These are phyloP conservation scores for Heliconius hortense DNA, from an alignment of 2,888 invertebrate species.

Conservation along the genomic window DNA sequence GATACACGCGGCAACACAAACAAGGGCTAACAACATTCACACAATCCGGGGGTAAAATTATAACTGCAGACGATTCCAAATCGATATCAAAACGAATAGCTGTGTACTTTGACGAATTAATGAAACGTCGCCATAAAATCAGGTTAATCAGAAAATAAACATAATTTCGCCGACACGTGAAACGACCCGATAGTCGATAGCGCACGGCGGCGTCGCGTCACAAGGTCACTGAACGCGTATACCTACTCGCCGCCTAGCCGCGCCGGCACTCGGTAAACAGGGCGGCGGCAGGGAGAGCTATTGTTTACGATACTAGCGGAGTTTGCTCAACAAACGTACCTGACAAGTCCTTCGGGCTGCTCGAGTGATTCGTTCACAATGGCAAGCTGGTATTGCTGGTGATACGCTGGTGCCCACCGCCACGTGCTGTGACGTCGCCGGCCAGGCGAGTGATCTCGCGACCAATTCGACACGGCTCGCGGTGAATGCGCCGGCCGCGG, in stretches of 20 bases:
- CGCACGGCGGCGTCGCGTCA: conserved; percentile 41
- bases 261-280: conserved; percentile 50
- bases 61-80: not conserved
- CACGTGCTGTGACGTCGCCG: conserved; percentile 71
- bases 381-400: conserved; percentile 47
- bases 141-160: conserved; percentile 41
- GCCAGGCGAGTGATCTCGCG: conserved; percentile 69
- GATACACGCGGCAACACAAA: conserved; percentile 38
- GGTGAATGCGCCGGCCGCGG: conserved; percentile 63
- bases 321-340: conserved; percentile 58
- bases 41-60: conserved; percentile 3
- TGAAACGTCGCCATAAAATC: conserved; percentile 29
- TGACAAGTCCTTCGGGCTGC: conserved; percentile 49
- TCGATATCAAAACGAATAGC: not conserved
- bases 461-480: conserved; percentile 75
- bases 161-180: conserved; percentile 42
- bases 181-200: conserved; percentile 39
- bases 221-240: conserved; percentile 59
- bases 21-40: conserved; percentile 32
- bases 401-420: conserved; percentile 53
- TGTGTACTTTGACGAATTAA: conserved; percentile 10
- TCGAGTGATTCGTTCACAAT: conserved; percentile 59
- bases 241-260: conserved; percentile 45
- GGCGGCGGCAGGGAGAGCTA: conserved; percentile 52
- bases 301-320: conserved; percentile 61